Base-by-base conservation (phyloP, 2,113 vertebrate genomes). In the Bubo bubo region DNA sequence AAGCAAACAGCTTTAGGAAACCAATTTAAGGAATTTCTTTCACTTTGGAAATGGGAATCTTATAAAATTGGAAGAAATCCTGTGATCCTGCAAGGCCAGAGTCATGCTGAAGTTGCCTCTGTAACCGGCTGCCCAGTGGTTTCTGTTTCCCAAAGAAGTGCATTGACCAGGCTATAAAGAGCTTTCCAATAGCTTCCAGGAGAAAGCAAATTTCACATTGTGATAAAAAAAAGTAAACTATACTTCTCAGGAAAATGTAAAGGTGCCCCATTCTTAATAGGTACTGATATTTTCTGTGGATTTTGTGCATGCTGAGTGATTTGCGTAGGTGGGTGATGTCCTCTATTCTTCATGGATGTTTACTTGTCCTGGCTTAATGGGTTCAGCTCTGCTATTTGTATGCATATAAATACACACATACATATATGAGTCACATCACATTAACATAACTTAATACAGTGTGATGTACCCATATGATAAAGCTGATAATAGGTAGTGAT, bases 51-150 rank as follows among this genome's bases (percentile, higher is more conserved):
- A 83, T 12, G 19, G 58, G 28, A 73, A 27, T 34, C 39, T 3
- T 4, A 39, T 10, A 12, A 55, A 41, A 2, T 1, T 39, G 28
- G 50, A 52, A 47, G 28, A 11, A 91, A 66, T 21, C 4, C 30
- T 2, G 0, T 5, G 37, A 64, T 34, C 37, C 35, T 52, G 22
- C 34, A 35, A 73, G 60, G 49, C 39, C 71, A 37, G 75, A 73
- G 20, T 30, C 58, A 12, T 1, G 43, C 19, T 62, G 59, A 27
- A 55, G 49, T 35, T 27, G 49, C 28, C 58, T 63, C 47, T 50
- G 68, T 73, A 47, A 12, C 37, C 49, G 41, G 12, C 75, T 67
- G 56, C 0, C 0, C 23, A 9, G 45, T 10, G 22, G 13, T 17
- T 92, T 17, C 37, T 43, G 12, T 14, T 64, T 58, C 62, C 49